These are phyloP conservation scores for Hylomyscus alleni DNA, from an alignment of 2,797 vertebrate species.

Conservation along the genomic window DNA sequence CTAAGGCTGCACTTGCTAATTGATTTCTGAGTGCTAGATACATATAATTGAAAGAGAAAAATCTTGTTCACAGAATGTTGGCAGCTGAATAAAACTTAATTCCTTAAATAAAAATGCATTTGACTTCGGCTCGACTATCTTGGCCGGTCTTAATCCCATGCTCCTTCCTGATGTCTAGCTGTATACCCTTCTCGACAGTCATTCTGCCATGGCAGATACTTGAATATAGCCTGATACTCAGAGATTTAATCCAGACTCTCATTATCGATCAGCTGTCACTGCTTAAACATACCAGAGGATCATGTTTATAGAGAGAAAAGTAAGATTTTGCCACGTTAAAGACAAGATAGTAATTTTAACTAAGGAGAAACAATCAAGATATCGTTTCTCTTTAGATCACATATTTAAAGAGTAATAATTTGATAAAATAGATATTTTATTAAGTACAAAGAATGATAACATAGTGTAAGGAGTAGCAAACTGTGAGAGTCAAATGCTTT, in stretches of 20 bases:
- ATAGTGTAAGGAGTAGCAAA: neutral
- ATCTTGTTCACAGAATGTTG: conserved; percentile 57
- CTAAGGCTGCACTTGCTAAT: neutral
- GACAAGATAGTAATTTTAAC: conserved; percentile 50
- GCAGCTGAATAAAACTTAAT: conserved; percentile 32
- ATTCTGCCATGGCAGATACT: neutral
- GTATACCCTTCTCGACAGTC: neutral
- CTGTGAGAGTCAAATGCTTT: neutral
- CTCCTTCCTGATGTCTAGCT: neutral
- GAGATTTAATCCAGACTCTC: neutral
- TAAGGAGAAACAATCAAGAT: neutral
- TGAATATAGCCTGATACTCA: neutral
- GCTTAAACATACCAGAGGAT: neutral
- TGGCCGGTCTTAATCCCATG: neutral
- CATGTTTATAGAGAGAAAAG: neutral
- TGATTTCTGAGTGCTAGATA: neutral
- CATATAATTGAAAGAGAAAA: conserved; percentile 12
- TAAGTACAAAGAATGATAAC: neutral
- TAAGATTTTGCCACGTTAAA: conserved; percentile 20
- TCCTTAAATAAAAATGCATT: conserved; percentile 65
- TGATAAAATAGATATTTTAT: conserved; percentile 39
- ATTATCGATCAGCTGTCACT: neutral
- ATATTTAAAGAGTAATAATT: neutral
- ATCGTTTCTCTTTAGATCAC: neutral
- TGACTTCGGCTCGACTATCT: conserved; percentile 17